Conservation (phyloP, 2,113 vertebrate species). For the Zapornia atra region DNA sequence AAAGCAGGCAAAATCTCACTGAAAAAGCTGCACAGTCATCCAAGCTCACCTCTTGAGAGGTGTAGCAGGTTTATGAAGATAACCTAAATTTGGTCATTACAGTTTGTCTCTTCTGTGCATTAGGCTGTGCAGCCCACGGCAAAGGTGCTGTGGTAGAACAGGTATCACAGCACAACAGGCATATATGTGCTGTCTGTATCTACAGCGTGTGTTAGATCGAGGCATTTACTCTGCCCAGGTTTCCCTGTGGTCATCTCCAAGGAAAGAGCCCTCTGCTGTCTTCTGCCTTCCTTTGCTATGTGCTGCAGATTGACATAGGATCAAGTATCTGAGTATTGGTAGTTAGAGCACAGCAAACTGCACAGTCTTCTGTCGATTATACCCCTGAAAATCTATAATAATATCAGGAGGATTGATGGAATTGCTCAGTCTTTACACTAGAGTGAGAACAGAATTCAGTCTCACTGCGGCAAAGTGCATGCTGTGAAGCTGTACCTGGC, state of each 20-base stretch:
- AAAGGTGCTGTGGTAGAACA: neutral
- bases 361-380: neutral
- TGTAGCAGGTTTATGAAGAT: neutral
- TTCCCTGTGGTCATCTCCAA: neutral
- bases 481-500: neutral
- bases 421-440: neutral
- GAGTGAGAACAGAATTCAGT: neutral
- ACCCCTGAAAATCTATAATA: neutral
- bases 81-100: neutral
- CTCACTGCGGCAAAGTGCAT: neutral
- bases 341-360: neutral
- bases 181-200: neutral
- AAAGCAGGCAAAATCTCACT: neutral
- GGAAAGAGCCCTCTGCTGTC: neutral
- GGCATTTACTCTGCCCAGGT: neutral
- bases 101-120: neutral
- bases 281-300: neutral
- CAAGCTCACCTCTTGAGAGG: neutral
- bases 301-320: neutral
- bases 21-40: neutral
- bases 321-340: neutral
- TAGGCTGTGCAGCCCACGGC: neutral
- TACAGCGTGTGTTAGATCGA: neutral
- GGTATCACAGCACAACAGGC: neutral
- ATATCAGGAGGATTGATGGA: neutral